phyloP scores from a whole-genome alignment of 1,140 invertebrate genomes.

The Brachionus calyciflorus region DNA sequence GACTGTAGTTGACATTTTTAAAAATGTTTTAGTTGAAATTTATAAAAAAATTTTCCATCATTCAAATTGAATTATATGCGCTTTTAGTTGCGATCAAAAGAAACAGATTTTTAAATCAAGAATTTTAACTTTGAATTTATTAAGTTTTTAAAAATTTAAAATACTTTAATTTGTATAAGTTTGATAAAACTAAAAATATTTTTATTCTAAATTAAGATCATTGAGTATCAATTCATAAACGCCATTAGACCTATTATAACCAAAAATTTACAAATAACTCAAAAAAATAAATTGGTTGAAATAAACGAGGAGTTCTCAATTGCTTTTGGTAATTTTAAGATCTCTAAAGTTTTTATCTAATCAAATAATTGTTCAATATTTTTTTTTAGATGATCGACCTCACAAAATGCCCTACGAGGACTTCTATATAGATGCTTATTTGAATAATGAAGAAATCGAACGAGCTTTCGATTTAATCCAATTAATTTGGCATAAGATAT shows the following conservation, averaged over 20 bases:
- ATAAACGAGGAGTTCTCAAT: background rate
- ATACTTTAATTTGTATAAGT: background rate
- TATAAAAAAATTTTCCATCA: no score
- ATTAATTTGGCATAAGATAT: conserved; percentile 25
- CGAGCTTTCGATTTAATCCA: conserved; percentile 17
- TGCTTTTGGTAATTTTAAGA: conserved; percentile 1
- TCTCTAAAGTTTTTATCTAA: background rate
- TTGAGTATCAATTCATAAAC: conserved; percentile 46
- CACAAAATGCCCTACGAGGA: background rate
- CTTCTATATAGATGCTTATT: conserved; percentile 11
- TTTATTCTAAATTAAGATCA: conserved; percentile 1
- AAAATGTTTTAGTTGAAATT: no score
- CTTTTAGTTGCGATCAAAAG: no score
- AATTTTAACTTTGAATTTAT: no score
- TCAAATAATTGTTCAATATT: background rate
- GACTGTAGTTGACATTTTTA: no score
- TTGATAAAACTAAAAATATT: no score
- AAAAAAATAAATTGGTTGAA: conserved; percentile 34
- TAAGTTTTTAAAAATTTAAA: background rate
- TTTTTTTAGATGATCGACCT: background rate
- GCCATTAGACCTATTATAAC: conserved; percentile 37
- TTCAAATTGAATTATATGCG: no score
- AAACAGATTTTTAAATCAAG: no score
- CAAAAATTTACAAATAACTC: conserved; percentile 35
- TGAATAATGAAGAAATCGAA: conserved; percentile 11